Percentiles rank a stretch among this genome's conserved stretches.
Conservation (phyloP, 2,888 invertebrate genomes). For the Tuberolachnus salignus region DNA sequence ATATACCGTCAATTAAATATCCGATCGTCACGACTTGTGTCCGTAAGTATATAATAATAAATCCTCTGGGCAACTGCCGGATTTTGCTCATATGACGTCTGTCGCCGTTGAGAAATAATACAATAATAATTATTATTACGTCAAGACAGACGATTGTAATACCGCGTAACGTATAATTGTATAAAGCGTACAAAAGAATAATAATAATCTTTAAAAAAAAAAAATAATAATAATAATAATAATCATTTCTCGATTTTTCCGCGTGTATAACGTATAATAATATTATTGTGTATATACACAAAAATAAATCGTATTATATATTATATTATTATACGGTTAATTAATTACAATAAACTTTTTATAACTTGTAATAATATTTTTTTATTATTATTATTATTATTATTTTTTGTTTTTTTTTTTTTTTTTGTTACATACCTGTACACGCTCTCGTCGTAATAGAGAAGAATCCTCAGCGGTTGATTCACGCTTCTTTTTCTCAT, state of each 20-base stretch:
- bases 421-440: conserved; percentile 71
- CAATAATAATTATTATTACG: too few relatives aligned
- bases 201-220: background rate
- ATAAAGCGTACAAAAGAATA: background rate
- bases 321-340: background rate
- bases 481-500: conserved; percentile 80
- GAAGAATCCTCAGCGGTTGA: conserved; percentile 81
- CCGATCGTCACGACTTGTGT: conserved; percentile 34
- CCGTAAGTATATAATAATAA: background rate
- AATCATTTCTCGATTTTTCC: background rate
- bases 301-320: conserved; percentile 6
- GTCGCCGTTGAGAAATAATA: conserved; percentile 27
- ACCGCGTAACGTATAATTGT: background rate
- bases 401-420: too few relatives aligned
- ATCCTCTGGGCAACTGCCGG: conserved; percentile 3
- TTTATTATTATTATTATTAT: too few relatives aligned
- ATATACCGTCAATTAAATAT: conserved; percentile 33
- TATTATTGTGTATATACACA: too few relatives aligned
- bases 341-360: conserved; percentile 43
- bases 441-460: conserved; percentile 86
- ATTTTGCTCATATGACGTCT: background rate
- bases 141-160: conserved; percentile 14
- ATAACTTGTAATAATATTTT: conserved; percentile 19
- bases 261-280: background rate
- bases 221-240: too few relatives aligned